Evolutionary conservation across 2,797 vertebrate species (phyloP).

Genomic region (Kryptopterus vitreolus): DNA sequence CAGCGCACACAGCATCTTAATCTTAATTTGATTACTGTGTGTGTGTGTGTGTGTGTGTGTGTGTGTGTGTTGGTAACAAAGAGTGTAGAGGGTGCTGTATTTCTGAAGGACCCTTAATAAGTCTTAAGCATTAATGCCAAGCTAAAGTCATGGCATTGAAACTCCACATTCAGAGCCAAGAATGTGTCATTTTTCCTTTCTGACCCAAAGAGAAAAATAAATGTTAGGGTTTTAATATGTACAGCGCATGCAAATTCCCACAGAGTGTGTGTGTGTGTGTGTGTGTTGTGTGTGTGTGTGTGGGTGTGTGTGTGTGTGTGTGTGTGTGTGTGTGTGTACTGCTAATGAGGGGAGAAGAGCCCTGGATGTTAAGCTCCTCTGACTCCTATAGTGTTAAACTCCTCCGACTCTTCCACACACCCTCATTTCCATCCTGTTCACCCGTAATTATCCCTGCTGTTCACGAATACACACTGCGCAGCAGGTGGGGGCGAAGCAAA

Average conservation of each 20-base stretch:
- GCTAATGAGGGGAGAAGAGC: conserved; percentile 7
- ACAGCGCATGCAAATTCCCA: background rate
- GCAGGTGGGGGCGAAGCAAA: background rate
- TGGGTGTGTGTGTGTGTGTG: no score
- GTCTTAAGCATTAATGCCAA: background rate
- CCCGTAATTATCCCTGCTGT: conserved; percentile 24
- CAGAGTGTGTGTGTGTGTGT: background rate
- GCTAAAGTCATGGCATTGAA: background rate
- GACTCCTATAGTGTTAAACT: background rate
- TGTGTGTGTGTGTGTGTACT: background rate
- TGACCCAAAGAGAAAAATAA: background rate
- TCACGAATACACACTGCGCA: background rate
- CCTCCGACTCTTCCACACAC: conserved; percentile 3
- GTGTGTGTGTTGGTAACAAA: background rate
- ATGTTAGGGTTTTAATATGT: conserved; percentile 17
- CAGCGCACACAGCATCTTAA: conserved; percentile 19
- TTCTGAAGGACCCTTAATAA: background rate
- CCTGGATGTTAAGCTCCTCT: background rate
- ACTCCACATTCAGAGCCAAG: background rate
- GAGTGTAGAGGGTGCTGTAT: background rate
- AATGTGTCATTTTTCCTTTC: background rate
- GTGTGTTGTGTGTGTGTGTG: no score
- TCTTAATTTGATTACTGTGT: conserved; percentile 14
- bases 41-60: conserved; percentile 1
- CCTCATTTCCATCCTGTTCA: conserved; percentile 4